Base-by-base conservation (phyloP, 2,797 vertebrate species). In the Pteropus rufus region DNA sequence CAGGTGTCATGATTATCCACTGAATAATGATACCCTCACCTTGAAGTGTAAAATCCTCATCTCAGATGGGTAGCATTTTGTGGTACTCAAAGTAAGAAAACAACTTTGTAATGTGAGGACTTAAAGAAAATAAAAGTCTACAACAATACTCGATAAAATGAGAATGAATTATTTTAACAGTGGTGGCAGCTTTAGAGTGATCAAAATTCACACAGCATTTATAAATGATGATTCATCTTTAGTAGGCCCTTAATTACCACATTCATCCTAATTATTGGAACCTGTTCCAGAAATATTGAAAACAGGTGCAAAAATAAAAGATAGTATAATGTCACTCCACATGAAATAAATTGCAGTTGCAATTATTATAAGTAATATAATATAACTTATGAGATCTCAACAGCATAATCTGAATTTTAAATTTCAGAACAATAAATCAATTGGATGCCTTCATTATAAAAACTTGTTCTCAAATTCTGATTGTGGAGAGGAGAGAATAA, bases 221-320 rank as follows among this genome's bases (percentile, higher is more conserved):
- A 73, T 18, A 54, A 72, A 36, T 73, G 54, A 84, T 96, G 94
- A 97, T 58, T 97, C 96, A 96, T 91, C 96, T 86, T 92, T 60
- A 91, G 87, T 92, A 91, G 73, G 91, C 76, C 73, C 52, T 80
- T 96, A 97, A 97, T 97, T 97, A 92, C 82, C 92, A 39, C 79
- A 93, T 96, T 96, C 93, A 96, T 91, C 77, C 44, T 91, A 81
- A 86, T 80, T 96, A 97, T 91, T 86, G 54, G 93, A 95, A 96
- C 81, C 77, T 94, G 67, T 82, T 94, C 84, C 95, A 92, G 94
- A 94, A 89, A 93, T 91, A 76, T 39, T 96, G 80, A 91, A 95
- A 97, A 86, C 93, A 95, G 95, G 95, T 95, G 79, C 70, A 89
- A 93, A 93, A 95, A 95, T 90, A 94, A 96, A 95, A 83, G 81